phyloP scores from a whole-genome alignment of 37 sponge, comb jelly and placozoan species.

The Haliclona indistincta region DNA sequence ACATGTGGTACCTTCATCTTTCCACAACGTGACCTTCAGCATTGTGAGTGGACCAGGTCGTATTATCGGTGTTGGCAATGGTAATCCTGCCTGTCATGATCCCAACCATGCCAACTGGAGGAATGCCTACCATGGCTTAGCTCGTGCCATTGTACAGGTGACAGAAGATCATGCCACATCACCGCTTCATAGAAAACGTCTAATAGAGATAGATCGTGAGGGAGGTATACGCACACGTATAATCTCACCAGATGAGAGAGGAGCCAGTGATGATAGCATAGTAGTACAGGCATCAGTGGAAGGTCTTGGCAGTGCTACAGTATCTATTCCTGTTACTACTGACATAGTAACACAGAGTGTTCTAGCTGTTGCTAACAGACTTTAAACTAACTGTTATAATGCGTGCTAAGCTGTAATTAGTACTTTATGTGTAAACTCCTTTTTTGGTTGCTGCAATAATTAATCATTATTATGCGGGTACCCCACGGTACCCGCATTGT shows the following conservation, averaged over 20 bases:
- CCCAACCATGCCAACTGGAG: constrained; percentile 53
- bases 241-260: constrained; percentile 1
- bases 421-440: no score
- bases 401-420: no score
- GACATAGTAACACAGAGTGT: no score
- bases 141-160: constrained; percentile 53
- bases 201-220: constrained; percentile 46
- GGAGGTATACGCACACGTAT: constrained; percentile 45
- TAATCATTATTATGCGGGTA: no score
- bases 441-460: no score
- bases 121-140: constrained; percentile 65
- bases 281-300: constrained; percentile 43
- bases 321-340: constrained; percentile 36
- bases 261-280: background rate
- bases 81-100: constrained; percentile 58
- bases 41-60: constrained; percentile 53
- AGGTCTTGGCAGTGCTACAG: constrained; percentile 37
- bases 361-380: no score
- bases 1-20: constrained; percentile 27
- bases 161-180: constrained; percentile 30
- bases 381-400: no score
- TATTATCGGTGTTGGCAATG: constrained; percentile 62
- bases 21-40: constrained; percentile 42
- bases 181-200: constrained; percentile 37
- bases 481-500: no score